Conservation (phyloP, 2,888 invertebrate species). For the Rhopalosiphum nymphaeae region DNA sequence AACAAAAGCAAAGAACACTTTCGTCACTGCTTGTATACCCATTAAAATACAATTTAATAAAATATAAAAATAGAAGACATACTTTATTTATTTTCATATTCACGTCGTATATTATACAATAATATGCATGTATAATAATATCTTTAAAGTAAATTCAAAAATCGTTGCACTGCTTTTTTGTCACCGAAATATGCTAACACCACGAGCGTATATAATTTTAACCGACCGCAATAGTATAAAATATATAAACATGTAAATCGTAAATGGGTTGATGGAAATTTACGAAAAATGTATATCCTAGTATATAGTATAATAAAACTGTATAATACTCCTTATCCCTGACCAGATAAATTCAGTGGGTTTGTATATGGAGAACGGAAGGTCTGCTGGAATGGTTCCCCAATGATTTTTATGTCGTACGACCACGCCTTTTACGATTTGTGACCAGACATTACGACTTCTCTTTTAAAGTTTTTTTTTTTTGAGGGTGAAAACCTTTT, state of each 20-base stretch:
- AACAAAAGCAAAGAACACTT: neutral
- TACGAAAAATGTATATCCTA: neutral
- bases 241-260: conserved; percentile 1
- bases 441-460: conserved; percentile 43
- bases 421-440: conserved; percentile 51
- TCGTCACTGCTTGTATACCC: neutral
- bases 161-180: neutral
- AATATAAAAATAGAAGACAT: neutral
- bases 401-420: conserved; percentile 45
- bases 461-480: conserved; percentile 31
- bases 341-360: conserved; percentile 29
- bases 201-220: neutral
- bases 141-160: neutral
- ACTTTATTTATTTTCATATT: neutral
- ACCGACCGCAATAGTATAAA: neutral
- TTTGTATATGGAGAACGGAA: neutral
- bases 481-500: conserved; percentile 37
- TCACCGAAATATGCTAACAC: neutral
- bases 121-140: neutral
- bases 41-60: neutral
- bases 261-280: conserved; percentile 12
- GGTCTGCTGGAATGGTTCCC: conserved; percentile 33
- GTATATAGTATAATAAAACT: neutral
- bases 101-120: neutral
- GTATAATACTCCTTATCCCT: neutral